Evolutionary conservation across 2,888 invertebrate species (phyloP).

Genomic region (Leptarthrus brevirostris): DNA sequence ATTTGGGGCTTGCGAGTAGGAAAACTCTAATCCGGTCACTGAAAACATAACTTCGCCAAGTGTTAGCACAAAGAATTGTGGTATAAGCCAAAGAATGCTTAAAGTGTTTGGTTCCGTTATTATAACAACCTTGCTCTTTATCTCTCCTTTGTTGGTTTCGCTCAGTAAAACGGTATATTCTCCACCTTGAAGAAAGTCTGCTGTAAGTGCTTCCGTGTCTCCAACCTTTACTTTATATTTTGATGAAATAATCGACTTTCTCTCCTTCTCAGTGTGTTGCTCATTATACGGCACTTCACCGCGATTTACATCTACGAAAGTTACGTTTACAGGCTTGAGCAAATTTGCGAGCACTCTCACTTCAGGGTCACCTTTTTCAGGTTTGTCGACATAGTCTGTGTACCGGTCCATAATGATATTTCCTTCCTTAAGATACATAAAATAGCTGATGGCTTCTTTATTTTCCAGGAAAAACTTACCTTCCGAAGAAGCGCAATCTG

Average conservation of each 20-base stretch:
- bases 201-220: conserved; percentile 13
- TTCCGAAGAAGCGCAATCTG: conserved; percentile 50
- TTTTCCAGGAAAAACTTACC: not conserved
- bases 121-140: conserved; percentile 50
- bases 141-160: conserved; percentile 49
- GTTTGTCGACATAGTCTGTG: conserved; percentile 57
- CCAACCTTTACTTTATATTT: conserved; percentile 58
- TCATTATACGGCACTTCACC: conserved; percentile 5
- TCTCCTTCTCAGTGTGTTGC: too few relatives aligned
- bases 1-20: conserved; percentile 75
- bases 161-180: conserved; percentile 63
- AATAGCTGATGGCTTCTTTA: conserved; percentile 59
- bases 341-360: conserved; percentile 60
- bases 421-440: conserved; percentile 56
- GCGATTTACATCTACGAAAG: conserved; percentile 55
- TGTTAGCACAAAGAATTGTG: conserved; percentile 77
- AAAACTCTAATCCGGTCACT: conserved; percentile 78
- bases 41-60: conserved; percentile 75
- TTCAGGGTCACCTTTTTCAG: conserved; percentile 60
- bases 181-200: conserved; percentile 62
- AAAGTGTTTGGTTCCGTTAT: conserved; percentile 67
- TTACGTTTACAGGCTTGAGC: conserved; percentile 54
- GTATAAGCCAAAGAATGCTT: conserved; percentile 74
- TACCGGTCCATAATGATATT: not conserved
- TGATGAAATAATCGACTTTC: conserved; percentile 48